Percentiles rank a stretch among this genome's conserved stretches.
phyloP scores from a whole-genome alignment of 2,113 vertebrate genomes.

The Odocoileus hemionus region DNA sequence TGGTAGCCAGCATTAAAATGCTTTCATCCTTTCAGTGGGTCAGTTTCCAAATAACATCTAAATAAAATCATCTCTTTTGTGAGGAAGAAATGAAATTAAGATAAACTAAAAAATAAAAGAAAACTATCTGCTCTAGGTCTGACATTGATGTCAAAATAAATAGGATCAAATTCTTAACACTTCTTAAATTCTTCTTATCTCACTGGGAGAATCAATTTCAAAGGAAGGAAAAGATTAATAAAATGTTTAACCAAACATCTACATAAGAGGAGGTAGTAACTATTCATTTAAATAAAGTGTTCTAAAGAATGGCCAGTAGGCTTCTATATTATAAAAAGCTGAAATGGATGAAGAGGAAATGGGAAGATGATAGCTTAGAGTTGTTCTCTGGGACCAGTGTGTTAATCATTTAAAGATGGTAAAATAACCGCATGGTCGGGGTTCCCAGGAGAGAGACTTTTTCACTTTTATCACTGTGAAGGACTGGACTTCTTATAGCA shows the following conservation, averaged over 20 bases:
- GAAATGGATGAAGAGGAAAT: neutral
- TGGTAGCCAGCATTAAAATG: neutral
- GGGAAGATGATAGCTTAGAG: neutral
- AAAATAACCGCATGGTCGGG: neutral
- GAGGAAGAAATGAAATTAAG: neutral
- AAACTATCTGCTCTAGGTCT: neutral
- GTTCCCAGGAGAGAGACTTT: neutral
- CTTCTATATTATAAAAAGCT: neutral
- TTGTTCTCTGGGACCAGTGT: neutral
- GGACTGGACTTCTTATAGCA: neutral
- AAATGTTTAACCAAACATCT: neutral
- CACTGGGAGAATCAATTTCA: neutral
- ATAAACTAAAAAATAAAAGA: neutral
- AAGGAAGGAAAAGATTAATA: neutral
- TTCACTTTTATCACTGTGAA: neutral
- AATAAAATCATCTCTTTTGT: neutral
- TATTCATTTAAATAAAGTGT: neutral
- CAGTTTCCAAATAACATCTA: neutral
- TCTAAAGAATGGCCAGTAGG: neutral
- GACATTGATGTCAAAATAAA: neutral
- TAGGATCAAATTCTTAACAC: neutral
- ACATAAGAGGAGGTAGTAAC: neutral
- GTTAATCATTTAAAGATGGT: neutral
- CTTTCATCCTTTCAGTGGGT: neutral
- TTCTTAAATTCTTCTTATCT: conserved; percentile 30